These are phyloP conservation scores for Polyommatus iphigenia DNA, from an alignment of 2,888 invertebrate genomes.

Conservation along the genomic window DNA sequence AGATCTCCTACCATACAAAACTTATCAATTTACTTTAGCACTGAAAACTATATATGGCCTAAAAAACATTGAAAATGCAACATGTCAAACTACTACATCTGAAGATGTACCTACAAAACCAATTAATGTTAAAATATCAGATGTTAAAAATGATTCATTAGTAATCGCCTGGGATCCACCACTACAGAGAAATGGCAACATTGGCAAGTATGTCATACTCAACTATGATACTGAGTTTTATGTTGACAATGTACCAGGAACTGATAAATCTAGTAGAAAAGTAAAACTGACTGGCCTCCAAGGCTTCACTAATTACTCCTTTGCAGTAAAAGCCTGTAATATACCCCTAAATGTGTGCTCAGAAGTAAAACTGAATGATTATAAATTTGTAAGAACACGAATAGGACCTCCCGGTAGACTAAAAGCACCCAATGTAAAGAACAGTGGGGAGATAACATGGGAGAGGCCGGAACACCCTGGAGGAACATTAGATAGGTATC, in stretches of 20 bases:
- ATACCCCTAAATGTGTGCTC: constrained; percentile 82
- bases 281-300: constrained; percentile 64
- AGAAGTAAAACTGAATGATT: constrained; percentile 63
- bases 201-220: constrained; percentile 83
- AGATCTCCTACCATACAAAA: constrained; percentile 86
- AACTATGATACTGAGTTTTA: constrained; percentile 62
- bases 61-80: constrained; percentile 73
- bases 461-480: constrained; percentile 69
- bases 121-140: constrained; percentile 78
- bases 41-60: constrained; percentile 74
- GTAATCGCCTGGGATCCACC: constrained; percentile 86
- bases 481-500: constrained; percentile 80
- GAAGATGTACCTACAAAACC: constrained; percentile 84
- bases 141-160: constrained; percentile 83
- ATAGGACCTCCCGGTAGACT: constrained; percentile 81
- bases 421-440: constrained; percentile 53
- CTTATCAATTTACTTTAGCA: constrained; percentile 85
- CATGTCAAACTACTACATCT: constrained; percentile 83
- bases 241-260: constrained; percentile 52
- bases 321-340: constrained; percentile 86
- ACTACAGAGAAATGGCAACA: constrained; percentile 84
- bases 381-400: constrained; percentile 77
- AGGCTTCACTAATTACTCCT: constrained; percentile 84
- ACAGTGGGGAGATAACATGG: constrained; percentile 71
- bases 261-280: constrained; percentile 53